Evolutionary conservation across 2,888 invertebrate species (phyloP).

Genomic region (Caenorhabditis doughertyi): DNA sequence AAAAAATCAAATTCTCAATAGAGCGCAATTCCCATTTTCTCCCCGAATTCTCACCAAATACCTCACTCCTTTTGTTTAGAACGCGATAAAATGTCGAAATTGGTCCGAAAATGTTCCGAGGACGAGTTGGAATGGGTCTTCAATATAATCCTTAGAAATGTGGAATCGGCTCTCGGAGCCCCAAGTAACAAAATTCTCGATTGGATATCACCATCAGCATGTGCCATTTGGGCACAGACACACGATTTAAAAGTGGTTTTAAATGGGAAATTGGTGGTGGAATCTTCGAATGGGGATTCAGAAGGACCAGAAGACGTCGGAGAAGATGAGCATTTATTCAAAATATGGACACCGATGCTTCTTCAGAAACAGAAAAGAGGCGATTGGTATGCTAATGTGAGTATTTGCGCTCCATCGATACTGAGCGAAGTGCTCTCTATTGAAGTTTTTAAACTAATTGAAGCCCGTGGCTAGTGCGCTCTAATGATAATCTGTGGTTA

Average conservation of each 20-base stretch:
- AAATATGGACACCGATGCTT: conserved; percentile 66
- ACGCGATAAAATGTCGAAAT: conserved; percentile 41
- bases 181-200: conserved; percentile 55
- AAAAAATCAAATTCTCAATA: no score
- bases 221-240: conserved; percentile 51
- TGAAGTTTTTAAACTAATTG: no score
- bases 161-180: conserved; percentile 63
- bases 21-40: no score
- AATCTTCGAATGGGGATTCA: background rate
- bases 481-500: no score
- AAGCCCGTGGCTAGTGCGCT: no score
- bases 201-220: conserved; percentile 51
- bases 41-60: no score
- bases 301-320: conserved; percentile 9
- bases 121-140: conserved; percentile 72
- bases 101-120: conserved; percentile 63
- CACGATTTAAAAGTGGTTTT: conserved; percentile 57
- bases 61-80: conserved; percentile 49
- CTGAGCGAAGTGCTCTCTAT: no score
- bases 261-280: conserved; percentile 29
- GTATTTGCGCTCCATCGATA: background rate
- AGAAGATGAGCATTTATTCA: conserved; percentile 62
- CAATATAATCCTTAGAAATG: conserved; percentile 68
- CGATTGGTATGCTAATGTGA: conserved; percentile 63
- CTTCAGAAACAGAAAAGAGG: conserved; percentile 59